Conservation (phyloP, 2,888 invertebrate genomes). For the Chloromyia formosa region DNA sequence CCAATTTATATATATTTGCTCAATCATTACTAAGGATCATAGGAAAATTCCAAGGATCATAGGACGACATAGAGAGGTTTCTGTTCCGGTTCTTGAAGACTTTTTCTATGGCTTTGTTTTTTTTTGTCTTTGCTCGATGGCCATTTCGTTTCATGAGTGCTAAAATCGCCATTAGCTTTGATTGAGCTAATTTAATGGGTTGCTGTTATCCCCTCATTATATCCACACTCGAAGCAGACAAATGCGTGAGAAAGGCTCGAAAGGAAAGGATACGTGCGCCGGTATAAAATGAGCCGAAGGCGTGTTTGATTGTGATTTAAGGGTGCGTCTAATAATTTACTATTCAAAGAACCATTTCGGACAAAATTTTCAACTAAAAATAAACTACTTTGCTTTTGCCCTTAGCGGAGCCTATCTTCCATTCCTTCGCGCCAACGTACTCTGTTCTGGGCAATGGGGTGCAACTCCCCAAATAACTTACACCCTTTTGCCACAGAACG, state of each 20-base stretch:
- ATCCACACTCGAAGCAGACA: neutral
- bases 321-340: too few species aligned
- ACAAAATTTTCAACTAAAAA: too few species aligned
- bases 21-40: neutral
- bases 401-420: too few species aligned
- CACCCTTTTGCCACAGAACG: too few species aligned
- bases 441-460: too few species aligned
- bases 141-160: neutral
- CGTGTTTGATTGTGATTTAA: too few species aligned
- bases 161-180: neutral
- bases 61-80: neutral
- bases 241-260: neutral
- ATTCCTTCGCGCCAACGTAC: too few species aligned
- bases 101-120: neutral
- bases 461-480: too few species aligned
- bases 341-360: too few species aligned
- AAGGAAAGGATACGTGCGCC: too few species aligned
- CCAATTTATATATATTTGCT: neutral
- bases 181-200: constrained; percentile 15
- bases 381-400: too few species aligned
- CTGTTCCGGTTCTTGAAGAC: neutral
- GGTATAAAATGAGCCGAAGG: too few species aligned
- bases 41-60: neutral
- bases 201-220: neutral
- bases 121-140: neutral